These are phyloP conservation scores for Pomacea canaliculata DNA, from an alignment of 2,888 invertebrate genomes.

Conservation along the genomic window DNA sequence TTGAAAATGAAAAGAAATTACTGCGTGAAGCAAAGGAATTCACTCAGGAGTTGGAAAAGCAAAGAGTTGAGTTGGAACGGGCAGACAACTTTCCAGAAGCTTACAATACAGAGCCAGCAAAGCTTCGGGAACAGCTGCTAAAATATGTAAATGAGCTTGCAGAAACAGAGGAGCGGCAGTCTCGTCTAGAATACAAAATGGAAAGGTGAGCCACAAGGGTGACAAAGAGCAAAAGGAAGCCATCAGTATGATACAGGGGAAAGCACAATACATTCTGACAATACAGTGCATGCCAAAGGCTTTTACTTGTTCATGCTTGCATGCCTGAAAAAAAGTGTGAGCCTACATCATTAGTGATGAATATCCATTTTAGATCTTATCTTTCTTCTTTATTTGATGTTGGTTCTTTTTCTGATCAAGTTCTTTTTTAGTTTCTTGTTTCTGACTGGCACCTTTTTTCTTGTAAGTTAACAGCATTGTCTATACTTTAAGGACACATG, in stretches of 20 bases:
- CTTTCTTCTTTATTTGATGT: too few relatives aligned
- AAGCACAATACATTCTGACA: not conserved
- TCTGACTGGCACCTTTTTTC: too few relatives aligned
- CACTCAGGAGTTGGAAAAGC: constrained; percentile 58
- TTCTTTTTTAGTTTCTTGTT: too few relatives aligned
- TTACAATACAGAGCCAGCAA: constrained; percentile 65
- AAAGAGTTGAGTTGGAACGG: constrained; percentile 63
- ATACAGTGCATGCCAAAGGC: not conserved
- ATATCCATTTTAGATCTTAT: too few relatives aligned
- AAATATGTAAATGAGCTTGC: constrained; percentile 66
- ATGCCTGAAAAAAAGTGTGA: too few relatives aligned
- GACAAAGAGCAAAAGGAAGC: not conserved
- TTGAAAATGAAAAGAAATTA: constrained; percentile 64
- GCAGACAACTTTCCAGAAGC: constrained; percentile 68
- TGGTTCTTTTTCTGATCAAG: too few relatives aligned
- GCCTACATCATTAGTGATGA: too few relatives aligned
- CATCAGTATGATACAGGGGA: not conserved
- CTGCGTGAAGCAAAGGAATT: constrained; percentile 63
- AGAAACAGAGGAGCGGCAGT: constrained; percentile 65
- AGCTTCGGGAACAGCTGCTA: constrained; percentile 65
- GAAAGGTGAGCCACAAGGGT: constrained; percentile 56
- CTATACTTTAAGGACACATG: too few relatives aligned
- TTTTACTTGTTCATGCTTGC: too few relatives aligned
- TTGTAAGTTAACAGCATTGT: too few relatives aligned
- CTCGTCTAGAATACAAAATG: constrained; percentile 68